Base-by-base conservation (phyloP, 2,888 invertebrate genomes). In the Cryptocephalus primarius region DNA sequence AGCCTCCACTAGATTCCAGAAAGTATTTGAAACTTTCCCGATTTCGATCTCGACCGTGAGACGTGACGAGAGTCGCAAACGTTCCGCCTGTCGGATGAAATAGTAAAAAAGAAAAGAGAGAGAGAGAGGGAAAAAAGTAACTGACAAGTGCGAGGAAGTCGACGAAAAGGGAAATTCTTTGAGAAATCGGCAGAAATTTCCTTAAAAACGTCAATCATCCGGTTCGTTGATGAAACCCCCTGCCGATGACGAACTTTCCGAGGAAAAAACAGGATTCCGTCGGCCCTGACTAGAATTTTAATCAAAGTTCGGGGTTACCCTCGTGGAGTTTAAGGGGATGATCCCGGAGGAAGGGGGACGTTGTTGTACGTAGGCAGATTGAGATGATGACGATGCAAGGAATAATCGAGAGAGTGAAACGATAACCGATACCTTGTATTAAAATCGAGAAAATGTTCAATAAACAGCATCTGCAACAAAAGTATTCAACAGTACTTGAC, bases 161-260 rank as follows among this genome's bases (percentile, higher is more conserved):
- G 36, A 36, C 11, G 36, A 36, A 36, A 36, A 36, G 36, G 36
- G 36, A 36, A 36, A 36, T 36, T 36, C 36, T 36, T 36, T 12
- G n/a, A 12, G 40, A 40, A 14, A 40, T n/a, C 40, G 32, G 58
- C 56, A 53, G 55, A 62, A 56, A 59, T 59, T 59, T 58, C 58
- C 57, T 54, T 55, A 59, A 63, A 66, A 65, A 65, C 60, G 65
- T 65, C 66, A 66, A 64, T 66, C 65, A 65, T 59, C 57, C 60
- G 60, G 52, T 56, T 47, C 52, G 56, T 49, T 53, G 54, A 54
- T 53, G 54, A 51, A 51, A 53, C 48, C 51, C 52, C 50, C 55
- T 51, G 47, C 11, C 53, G 53, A 55, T 57, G 56, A 56, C 54
- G 55, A 59, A 57, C 54, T 55, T 53, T 47, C 48, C 47, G 47